These are phyloP conservation scores for Rhadina sibilatrix DNA, from an alignment of 2,113 vertebrate species.

Conservation along the genomic window DNA sequence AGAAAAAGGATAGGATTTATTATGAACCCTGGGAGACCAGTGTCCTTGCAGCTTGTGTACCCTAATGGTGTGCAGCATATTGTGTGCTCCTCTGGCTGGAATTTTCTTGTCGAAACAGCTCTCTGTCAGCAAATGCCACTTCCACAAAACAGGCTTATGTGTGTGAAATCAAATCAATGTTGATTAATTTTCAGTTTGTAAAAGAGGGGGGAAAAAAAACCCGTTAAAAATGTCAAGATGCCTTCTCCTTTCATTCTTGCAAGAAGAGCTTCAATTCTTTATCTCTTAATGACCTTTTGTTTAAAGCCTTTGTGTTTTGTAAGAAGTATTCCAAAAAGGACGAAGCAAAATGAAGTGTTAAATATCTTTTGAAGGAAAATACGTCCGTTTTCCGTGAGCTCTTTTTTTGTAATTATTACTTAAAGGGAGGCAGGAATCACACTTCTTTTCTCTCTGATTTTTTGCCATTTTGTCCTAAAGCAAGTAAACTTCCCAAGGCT, in stretches of 20 bases:
- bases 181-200: slow-evolving; percentile 50
- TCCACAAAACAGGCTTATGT: background rate
- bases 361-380: background rate
- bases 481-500: background rate
- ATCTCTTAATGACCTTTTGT: slow-evolving; percentile 63
- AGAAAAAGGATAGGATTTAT: slow-evolving; percentile 51
- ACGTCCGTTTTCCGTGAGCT: background rate
- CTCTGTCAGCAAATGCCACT: slow-evolving; percentile 38
- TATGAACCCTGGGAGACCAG: background rate
- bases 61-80: background rate
- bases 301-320: slow-evolving; percentile 43
- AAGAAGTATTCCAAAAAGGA: background rate
- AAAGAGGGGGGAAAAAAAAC: background rate
- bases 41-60: slow-evolving; percentile 29
- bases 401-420: background rate
- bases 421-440: background rate
- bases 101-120: background rate
- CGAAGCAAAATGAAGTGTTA: slow-evolving; percentile 23
- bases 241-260: background rate
- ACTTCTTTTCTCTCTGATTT: background rate
- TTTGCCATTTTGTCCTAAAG: background rate
- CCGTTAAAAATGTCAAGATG: slow-evolving; percentile 56
- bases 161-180: slow-evolving; percentile 56
- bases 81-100: background rate
- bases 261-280: slow-evolving; percentile 28